Base-by-base conservation (phyloP, 2,113 vertebrate genomes). In the Xiphias gladius region DNA sequence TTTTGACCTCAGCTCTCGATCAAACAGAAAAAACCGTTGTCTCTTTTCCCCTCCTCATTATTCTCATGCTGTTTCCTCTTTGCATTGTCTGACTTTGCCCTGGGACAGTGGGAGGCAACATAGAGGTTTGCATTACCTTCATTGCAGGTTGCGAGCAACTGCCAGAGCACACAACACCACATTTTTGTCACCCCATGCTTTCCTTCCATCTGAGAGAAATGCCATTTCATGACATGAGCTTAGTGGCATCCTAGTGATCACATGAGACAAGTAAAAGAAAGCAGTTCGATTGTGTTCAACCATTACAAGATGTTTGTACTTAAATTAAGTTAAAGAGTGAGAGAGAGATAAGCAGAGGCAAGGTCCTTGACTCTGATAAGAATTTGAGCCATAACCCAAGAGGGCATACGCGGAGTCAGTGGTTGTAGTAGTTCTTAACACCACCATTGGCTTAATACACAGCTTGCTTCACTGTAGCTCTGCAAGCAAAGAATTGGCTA, bases 1-100 rank as follows among this genome's bases (percentile, higher is more conserved):
- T 12, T 83, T 71, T 73, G 43, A 85, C 80, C 76, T 85, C 70
- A 70, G 62, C 65, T 65, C 70, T 57, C 85, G 68, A 79, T 86
- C 73, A 76, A 65, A 79, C 37, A 20, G 9, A 26, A 48, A 52
- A 43, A 64, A 0, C 22, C 0, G 26, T 83, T 84, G 50, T 28
- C 37, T 52, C 24, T 50, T 37, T 54, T 69, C 75, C 58, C 55
- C 28, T 24, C 24, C 68, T 87, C 72, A 80, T 89, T 76, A 76
- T 75, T 77, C 57, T 79, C 24, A 6, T 19, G 67, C 64, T 35
- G 13, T 67, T 78, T 76, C 57, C 62, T 68, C 73, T 0, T 14
- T 54, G 48, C 22, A 26, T 39, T 52, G 62, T 80, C 32, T 48
- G 4, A 7, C 52, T 48, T 50, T 69, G 52, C 9, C 9, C 26